phyloP scores from a whole-genome alignment of 2,888 invertebrate genomes.

The Rhagium mordax region DNA sequence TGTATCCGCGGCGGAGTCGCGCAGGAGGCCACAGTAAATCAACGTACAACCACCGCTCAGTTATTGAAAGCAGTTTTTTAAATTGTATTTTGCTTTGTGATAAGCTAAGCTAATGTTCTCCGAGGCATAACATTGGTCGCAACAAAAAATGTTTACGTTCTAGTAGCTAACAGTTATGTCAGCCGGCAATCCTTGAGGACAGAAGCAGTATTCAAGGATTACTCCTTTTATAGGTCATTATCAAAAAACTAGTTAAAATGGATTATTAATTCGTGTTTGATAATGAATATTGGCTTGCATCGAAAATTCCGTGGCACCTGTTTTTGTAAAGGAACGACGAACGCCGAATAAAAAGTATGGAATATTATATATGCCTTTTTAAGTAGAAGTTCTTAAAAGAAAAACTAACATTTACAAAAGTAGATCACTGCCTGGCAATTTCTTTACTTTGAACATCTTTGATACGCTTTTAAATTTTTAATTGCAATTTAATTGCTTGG shows the following conservation, averaged over 20 bases:
- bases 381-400: no score
- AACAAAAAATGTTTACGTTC: not conserved
- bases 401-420: no score
- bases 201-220: not conserved
- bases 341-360: no score
- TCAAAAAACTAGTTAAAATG: not conserved
- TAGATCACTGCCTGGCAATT: no score
- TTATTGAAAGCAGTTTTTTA: not conserved
- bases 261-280: not conserved
- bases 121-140: not conserved
- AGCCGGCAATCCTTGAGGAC: not conserved
- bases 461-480: no score
- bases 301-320: not conserved
- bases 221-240: not conserved
- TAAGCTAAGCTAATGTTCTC: not conserved
- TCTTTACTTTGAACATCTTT: no score
- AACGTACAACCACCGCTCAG: not conserved
- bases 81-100: not conserved
- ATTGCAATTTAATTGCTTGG: no score
- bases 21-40: slow-evolving; percentile 14
- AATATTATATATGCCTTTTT: no score
- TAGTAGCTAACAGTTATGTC: not conserved
- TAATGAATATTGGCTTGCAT: not conserved
- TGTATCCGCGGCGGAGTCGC: slow-evolving; percentile 3
- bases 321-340: no score